Evolutionary conservation across 2,888 invertebrate species (phyloP), one percentile per base, ranked within the genome.

Genomic region (Mimachlamys varia): DNA sequence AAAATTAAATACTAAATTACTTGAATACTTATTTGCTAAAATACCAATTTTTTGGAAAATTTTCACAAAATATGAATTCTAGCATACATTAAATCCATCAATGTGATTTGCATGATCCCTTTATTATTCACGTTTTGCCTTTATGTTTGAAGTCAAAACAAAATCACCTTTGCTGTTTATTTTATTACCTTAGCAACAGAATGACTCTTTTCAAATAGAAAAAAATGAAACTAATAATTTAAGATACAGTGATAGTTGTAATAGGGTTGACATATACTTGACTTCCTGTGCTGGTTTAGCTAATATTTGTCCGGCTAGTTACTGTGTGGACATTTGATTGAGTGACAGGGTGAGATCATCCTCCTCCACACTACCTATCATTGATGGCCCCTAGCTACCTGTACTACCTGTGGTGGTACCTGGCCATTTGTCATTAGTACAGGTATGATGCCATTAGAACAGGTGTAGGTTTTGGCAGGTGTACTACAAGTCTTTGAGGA

Each of bases 331-430:
- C 33, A 22, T 76, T 33, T 76, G 76, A 76, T 76, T 76, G 76
- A 76, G 76, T 76, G 76, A 76, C 76, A 5, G 76, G 12, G 22
- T 76, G 76, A 76, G 76, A 76, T 76, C 76, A 76, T 76, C 76
- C 76, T 76, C 76, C 76, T 17, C 76, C 76, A 76, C 53, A 53
- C 53, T 53, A 19, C 76, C 76, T 76, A 27, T 76, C 76, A 76
- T 0, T 76, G 7, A 27, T 10, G 33, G 33, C 76, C 76, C 17
- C 76, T 27, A 27, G 76, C 33, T 76, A 76, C 76, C 62, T 62
- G 62, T 62, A 62, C 22, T 62, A 62, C 62, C 76, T 76, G 76
- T 76, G 76, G 76, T 76, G 76, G 76, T 76, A 76, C 76, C 76
- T 76, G 76, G 76, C 15, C 33, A 33, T 76, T 76, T 76, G 76